Evolutionary conservation across 2,113 vertebrate species (phyloP), one percentile per base, ranked within the genome.

Genomic region (Hippocampus barbouri): DNA sequence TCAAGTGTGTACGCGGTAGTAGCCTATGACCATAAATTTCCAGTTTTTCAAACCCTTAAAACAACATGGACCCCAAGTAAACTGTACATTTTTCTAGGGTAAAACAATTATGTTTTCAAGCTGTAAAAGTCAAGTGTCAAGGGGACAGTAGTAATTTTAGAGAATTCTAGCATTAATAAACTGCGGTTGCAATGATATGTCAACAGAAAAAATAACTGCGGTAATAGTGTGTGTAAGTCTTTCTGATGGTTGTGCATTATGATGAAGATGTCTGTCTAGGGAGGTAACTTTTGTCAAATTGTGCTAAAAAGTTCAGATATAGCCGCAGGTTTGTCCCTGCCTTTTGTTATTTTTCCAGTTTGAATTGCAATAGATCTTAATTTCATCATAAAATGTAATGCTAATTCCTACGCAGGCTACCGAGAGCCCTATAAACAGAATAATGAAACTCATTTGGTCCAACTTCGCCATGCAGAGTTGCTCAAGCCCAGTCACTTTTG

Each of bases 331-430:
- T 61, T 49, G 38, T 18, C 16, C 38, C 1, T 56, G 30, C 12
- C 57, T 68, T 30, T 30, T 40, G 27, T 75, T 16, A 40, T 59
- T 45, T 14, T 47, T 79, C 74, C 62, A 81, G 73, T 78, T 54
- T 72, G n/a, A 87, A 80, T 79, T 61, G 70, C 20, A 80, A 51
- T 64, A 72, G 70, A 77, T 85, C 63, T 80, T 83, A 69, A 70
- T 67, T 82, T 80, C 69, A 62, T 73, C 61, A 25, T 27, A 82
- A 68, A 54, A 72, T 77, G 78, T 77, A 45, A 81, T 57, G 62
- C 57, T 69, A 66, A 81, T 77, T 64, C 9, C 45, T 70, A 74
- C 66, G 23, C 21, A 4, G 72, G 80, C 74, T 65, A 62, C 0
- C 23, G 20, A 8, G 10, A 5, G 8, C 51, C 16, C 27, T 6